These are phyloP conservation scores for Pentamera pediparva DNA, from an alignment of 53 echinoderm and acorn worm genomes.

Conservation along the genomic window DNA sequence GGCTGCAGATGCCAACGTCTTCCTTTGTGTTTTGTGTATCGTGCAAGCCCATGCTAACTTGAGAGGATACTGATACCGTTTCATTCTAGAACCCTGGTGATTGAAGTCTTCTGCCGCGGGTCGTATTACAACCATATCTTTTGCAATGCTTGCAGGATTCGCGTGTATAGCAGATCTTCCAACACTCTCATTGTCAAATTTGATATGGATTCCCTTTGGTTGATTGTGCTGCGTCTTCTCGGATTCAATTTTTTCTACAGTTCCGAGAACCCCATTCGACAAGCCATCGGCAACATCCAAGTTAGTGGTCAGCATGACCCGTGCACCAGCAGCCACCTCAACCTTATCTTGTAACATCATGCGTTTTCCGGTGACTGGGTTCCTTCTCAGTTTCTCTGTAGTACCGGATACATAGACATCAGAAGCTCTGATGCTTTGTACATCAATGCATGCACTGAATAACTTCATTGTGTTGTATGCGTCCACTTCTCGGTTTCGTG, in stretches of 20 bases:
- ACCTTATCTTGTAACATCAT: no score
- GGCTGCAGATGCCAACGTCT: neutral
- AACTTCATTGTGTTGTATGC: no score
- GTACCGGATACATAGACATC: no score
- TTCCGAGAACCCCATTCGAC: slow-evolving; percentile 23
- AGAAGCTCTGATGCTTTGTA: no score
- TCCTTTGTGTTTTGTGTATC: slow-evolving; percentile 16
- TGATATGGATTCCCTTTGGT: slow-evolving; percentile 25
- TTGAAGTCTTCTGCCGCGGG: slow-evolving; percentile 20
- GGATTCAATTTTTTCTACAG: neutral
- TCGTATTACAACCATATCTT: slow-evolving; percentile 2
- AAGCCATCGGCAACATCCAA: slow-evolving; percentile 33
- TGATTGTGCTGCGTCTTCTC: slow-evolving; percentile 2
- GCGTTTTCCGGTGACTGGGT: no score
- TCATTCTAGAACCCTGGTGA: neutral
- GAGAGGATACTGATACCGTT: slow-evolving; percentile 21
- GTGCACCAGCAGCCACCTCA: slow-evolving; percentile 14
- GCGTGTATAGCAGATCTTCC: no score
- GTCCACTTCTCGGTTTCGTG: no score
- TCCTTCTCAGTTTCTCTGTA: no score
- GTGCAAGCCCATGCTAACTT: slow-evolving; percentile 38
- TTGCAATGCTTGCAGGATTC: slow-evolving; percentile 6
- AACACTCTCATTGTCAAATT: slow-evolving; percentile 29
- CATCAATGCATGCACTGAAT: no score
- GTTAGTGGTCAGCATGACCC: slow-evolving; percentile 4